Evolutionary conservation across 2,797 vertebrate genomes (phyloP).

Genomic region (Enteromius paludinosus): DNA sequence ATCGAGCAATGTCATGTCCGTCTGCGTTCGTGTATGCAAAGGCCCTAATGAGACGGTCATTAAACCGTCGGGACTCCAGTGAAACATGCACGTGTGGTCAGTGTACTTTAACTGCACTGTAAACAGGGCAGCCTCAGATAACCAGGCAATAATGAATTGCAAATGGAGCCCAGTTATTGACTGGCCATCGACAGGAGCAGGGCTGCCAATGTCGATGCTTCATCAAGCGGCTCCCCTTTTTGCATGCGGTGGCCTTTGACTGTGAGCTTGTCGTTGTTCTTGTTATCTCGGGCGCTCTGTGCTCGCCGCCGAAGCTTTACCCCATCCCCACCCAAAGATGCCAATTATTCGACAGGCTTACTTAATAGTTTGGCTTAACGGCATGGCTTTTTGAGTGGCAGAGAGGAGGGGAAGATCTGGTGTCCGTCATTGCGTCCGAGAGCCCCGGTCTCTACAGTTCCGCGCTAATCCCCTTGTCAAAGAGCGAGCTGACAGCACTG

Average conservation of each 20-base stretch:
- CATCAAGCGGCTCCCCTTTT: constrained; percentile 77
- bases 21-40: constrained; percentile 53
- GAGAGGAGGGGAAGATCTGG: constrained; percentile 62
- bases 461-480: constrained; percentile 60
- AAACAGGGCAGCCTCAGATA: constrained; percentile 80
- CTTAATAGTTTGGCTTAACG: constrained; percentile 83
- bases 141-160: constrained; percentile 88
- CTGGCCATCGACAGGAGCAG: constrained; percentile 77
- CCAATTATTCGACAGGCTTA: constrained; percentile 82
- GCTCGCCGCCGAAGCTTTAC: constrained; percentile 67
- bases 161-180: constrained; percentile 83
- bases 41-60: constrained; percentile 39
- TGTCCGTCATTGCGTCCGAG: constrained; percentile 54
- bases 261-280: constrained; percentile 77
- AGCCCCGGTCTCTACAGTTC: constrained; percentile 57
- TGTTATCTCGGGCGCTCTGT: constrained; percentile 80
- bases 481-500: constrained; percentile 57
- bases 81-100: constrained; percentile 46
- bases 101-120: constrained; percentile 75
- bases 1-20: constrained; percentile 53
- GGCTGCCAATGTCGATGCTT: constrained; percentile 79
- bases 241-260: constrained; percentile 74
- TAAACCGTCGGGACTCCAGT: constrained; percentile 31
- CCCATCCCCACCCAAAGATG: constrained; percentile 59
- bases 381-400: constrained; percentile 79